Base-by-base conservation (phyloP, 30 jellyfish, hydroid and myxozoan species). In the Sanderia malayensis region DNA sequence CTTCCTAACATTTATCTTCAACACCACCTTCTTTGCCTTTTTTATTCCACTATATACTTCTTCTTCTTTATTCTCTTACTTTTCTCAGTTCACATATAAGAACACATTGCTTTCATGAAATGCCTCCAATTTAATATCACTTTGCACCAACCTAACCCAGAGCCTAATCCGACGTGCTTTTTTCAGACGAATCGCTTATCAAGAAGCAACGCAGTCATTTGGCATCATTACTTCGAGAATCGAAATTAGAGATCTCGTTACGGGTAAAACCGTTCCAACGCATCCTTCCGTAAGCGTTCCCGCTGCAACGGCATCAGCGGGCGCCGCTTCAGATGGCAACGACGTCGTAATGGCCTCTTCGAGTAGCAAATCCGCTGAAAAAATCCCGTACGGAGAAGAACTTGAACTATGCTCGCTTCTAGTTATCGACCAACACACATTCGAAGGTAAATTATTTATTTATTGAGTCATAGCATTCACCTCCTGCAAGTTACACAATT, bases 151-250 rank as follows among this genome's bases (percentile, higher is more conserved):
- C n/a, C n/a, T n/a, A n/a, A n/a, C n/a, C n/a, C n/a, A n/a, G n/a
- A n/a, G n/a, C n/a, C n/a, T n/a, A n/a, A n/a, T n/a, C n/a, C n/a
- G n/a, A n/a, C n/a, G n/a, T 18, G 67, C 15, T 31, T 0, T 15
- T 37, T 64, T 17, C 55, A 90, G 98, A 68, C 95, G 98, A 15
- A 92, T 92, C 1, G 96, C 96, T 13, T 83, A 92, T 58, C 98
- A 92, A 84, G 98, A 92, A 74, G 46, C 95, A 20, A 92, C 98
- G 11, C 98, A 83, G 47, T 81, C 95, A 58, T 92, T 92, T 52
- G 98, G 96, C 27, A 96, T 92, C 31, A 79, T 92, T 34, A 70
- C 98, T 13, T 60, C 86, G 27, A 83, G 98, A 20, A 68, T 69
- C 9, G 98, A 92, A 71, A 44, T 84, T 20, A 82, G 61, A 22